phyloP scores from a whole-genome alignment of 2,888 invertebrate species.

The Philopedon plagiatum region DNA sequence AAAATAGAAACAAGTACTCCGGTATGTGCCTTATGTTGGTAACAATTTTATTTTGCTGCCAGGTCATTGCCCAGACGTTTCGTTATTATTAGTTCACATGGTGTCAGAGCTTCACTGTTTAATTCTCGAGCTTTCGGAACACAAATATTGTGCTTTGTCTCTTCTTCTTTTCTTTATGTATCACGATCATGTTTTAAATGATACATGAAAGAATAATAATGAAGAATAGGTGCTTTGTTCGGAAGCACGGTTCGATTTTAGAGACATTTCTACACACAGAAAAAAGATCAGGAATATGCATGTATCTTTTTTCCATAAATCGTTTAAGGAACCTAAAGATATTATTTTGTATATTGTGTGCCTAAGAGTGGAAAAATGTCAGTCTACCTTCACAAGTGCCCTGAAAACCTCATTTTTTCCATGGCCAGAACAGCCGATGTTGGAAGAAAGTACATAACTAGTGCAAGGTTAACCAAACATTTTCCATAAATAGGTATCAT shows the following conservation, averaged over 20 bases:
- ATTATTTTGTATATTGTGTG: too few species aligned
- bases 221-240: conserved; percentile 12
- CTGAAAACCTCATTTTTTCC: too few species aligned
- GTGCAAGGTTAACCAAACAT: too few species aligned
- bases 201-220: conserved; percentile 3
- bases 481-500: too few species aligned
- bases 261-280: too few species aligned
- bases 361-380: too few species aligned
- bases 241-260: not conserved
- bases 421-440: too few species aligned
- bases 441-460: too few species aligned
- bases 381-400: too few species aligned
- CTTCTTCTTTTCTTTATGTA: conserved; percentile 15
- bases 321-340: too few species aligned
- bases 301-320: too few species aligned
- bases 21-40: conserved; percentile 32
- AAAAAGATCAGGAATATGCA: too few species aligned
- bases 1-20: conserved; percentile 34
- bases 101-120: conserved; percentile 46
- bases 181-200: conserved; percentile 12
- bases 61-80: conserved; percentile 50
- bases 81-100: conserved; percentile 51
- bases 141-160: conserved; percentile 41
- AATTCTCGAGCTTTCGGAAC: conserved; percentile 39
- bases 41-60: conserved; percentile 41